Conservation (phyloP, 2,797 vertebrate species). For the Sibirionetta formosa region DNA sequence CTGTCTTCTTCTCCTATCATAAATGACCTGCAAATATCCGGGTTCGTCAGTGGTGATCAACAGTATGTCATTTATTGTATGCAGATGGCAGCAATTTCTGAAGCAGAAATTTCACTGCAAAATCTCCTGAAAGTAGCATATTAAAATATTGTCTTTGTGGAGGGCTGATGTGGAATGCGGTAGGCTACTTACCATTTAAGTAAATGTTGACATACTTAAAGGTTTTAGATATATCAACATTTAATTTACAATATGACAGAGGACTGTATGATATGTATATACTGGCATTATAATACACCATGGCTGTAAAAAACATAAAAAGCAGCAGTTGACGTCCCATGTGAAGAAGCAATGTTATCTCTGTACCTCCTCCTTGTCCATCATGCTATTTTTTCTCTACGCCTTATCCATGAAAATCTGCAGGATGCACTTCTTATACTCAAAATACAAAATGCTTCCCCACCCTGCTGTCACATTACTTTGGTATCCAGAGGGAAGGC, state of each 20-base stretch:
- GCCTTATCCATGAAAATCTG: neutral
- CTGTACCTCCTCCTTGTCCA: neutral
- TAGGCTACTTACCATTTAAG: neutral
- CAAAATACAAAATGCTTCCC: neutral
- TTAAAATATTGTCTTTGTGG: neutral
- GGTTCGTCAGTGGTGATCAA: neutral
- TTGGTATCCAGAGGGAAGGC: neutral
- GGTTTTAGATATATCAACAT: slow-evolving; percentile 1
- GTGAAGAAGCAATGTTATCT: neutral
- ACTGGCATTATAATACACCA: neutral
- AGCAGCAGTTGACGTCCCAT: neutral
- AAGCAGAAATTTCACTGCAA: slow-evolving; percentile 37
- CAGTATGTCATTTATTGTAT: neutral
- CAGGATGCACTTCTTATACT: neutral
- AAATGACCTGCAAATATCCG: neutral
- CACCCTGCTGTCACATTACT: neutral
- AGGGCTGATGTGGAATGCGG: neutral
- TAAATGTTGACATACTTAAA: neutral
- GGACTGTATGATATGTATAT: neutral
- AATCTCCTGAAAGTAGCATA: neutral
- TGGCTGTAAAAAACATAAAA: neutral
- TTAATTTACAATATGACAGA: neutral
- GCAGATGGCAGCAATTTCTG: neutral
- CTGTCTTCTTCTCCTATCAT: neutral
- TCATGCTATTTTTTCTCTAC: neutral